Base-by-base conservation (phyloP, 2,888 invertebrate genomes). In the Caenorhabditis sp. region DNA sequence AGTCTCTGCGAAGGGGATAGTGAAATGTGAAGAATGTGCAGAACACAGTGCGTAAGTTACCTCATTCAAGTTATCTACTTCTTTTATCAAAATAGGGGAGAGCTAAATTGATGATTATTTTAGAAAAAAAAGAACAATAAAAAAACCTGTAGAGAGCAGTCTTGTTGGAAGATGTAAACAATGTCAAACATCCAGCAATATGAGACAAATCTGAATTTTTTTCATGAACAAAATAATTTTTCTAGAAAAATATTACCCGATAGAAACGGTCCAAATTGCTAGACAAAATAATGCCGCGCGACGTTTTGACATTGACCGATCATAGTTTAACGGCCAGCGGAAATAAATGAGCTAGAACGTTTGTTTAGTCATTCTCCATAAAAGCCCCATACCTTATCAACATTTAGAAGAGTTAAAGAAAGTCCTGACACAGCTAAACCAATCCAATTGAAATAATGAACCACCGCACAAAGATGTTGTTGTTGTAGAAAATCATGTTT, bases 401-500 rank as follows among this genome's bases (percentile, higher is more conserved):
- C 79, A 58, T 86, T 86, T 14, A 86, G 79, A 68, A 86, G 74
- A 4, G 86, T 86, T 21, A 86, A 71, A 6, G 87, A 87, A 24
- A 86, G 79, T 12, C 86, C 86, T 10, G 85, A 84, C 14, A 86
- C 85, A 0, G 86, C 86, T 12, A 86, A 66, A n/a, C 86, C 86
- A 50, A 84, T 79, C 86, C 86, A 86, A 66, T 86, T 86, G 76
- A 84, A 84, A 69, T 82, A 86, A 66, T 86, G 86, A 54, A 84
- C 79, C 6, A 85, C 84, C 8, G 84, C 80, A 62, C 83, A 85
- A 5, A 84, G 75, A 61, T 84, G 82, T 61, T 83, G 78, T 62
- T 79, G 77, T 58, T 83, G 83, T 24, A 86, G 80, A 61, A 86
- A 87, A 19, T 78, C 80, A 64, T 86, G 86, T 66, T 87, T 86